Conservation (phyloP, 1,140 invertebrate genomes). For the Cotesia typhae region DNA sequence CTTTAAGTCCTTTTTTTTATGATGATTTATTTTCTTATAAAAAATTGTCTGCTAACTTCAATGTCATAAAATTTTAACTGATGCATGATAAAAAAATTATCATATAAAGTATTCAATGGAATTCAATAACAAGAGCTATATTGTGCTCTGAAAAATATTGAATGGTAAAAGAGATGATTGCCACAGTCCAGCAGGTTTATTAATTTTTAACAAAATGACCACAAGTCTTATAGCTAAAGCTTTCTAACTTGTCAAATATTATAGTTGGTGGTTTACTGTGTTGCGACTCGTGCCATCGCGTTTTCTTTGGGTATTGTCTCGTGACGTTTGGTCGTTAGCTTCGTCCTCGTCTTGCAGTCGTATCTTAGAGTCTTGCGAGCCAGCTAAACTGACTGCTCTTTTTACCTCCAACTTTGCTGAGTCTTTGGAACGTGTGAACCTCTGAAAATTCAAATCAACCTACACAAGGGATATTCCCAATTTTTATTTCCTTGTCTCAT, state of each 20-base stretch:
- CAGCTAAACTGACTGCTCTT: conserved; percentile 23
- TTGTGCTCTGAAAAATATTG: background rate
- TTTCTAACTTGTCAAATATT: conserved; percentile 23
- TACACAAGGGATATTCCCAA: background rate
- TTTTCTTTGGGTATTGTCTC: conserved; percentile 42
- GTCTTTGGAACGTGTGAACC: conserved; percentile 18
- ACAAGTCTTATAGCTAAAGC: conserved; percentile 16
- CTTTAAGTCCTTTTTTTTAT: too few relatives aligned
- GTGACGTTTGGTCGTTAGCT: conserved; percentile 47
- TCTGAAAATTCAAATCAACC: conserved; percentile 27
- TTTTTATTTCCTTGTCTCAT: background rate
- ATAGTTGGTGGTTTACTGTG: conserved; percentile 23
- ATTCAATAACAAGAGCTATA: background rate
- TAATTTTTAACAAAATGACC: conserved; percentile 28
- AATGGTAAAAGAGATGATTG: conserved; percentile 5
- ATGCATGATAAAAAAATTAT: background rate
- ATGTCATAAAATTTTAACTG: too few relatives aligned
- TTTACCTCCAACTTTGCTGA: conserved; percentile 10
- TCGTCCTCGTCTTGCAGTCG: conserved; percentile 35
- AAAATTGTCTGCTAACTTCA: too few relatives aligned
- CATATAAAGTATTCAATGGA: background rate
- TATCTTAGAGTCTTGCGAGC: conserved; percentile 19
- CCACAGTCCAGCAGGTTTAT: background rate
- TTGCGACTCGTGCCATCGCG: conserved; percentile 34
- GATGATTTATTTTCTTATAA: too few relatives aligned